Conservation (phyloP, 2,113 vertebrate species). For the Candoia aspera region DNA sequence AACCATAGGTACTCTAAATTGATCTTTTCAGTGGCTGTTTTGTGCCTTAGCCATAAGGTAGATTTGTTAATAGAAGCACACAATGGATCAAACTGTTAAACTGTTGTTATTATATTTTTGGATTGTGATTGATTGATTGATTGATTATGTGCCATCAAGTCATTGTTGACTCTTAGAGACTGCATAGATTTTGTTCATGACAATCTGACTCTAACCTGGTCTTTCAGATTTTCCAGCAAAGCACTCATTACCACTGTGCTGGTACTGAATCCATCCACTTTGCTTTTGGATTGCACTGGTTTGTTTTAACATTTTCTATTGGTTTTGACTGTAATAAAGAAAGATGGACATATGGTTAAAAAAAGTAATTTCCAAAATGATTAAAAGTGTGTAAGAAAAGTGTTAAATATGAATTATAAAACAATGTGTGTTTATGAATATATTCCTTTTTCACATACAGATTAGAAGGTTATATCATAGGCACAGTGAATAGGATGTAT, state of each 20-base stretch:
- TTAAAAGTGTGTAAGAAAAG: not conserved
- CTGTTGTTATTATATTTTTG: not conserved
- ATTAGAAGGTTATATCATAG: not conserved
- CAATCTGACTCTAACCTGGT: not conserved
- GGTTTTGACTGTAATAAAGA: not conserved
- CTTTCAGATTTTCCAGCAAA: not conserved
- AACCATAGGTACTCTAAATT: not conserved
- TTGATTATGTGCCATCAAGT: not conserved
- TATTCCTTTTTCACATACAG: slow-evolving; percentile 2
- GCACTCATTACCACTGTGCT: not conserved
- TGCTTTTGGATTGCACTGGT: not conserved
- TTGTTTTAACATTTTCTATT: not conserved
- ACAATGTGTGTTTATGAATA: not conserved
- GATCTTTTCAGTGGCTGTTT: not conserved
- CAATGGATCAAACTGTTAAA: not conserved
- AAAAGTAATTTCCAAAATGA: not conserved
- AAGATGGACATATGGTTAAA: not conserved
- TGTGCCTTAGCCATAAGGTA: not conserved
- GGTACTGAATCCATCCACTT: not conserved
- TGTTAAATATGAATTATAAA: slow-evolving; percentile 14
- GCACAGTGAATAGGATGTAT: not conserved
- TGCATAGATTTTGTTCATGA: not conserved
- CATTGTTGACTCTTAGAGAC: not conserved
- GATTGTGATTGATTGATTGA: not conserved
- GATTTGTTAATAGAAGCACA: not conserved